Conservation (phyloP, 2,113 vertebrate genomes). For the Mirounga angustirostris region DNA sequence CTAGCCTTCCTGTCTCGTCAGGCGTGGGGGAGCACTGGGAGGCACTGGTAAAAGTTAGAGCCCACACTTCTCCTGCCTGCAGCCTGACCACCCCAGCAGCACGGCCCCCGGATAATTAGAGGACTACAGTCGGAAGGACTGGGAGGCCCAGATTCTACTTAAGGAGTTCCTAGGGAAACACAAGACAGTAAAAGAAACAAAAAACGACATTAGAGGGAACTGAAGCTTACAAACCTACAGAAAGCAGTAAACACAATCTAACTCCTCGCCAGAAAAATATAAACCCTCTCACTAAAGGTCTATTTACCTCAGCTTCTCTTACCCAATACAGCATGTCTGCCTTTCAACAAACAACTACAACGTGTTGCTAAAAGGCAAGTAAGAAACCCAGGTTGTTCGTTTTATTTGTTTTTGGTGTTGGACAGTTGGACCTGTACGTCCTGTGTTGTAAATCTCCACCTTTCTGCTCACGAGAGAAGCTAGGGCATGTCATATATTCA, state of each 20-base stretch:
- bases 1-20: neutral
- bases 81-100: neutral
- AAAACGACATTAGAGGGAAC: neutral
- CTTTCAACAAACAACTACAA: neutral
- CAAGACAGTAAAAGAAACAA: neutral
- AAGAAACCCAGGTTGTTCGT: neutral
- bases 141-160: neutral
- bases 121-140: neutral
- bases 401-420: neutral
- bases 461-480: neutral
- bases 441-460: neutral
- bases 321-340: neutral
- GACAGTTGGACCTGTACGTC: neutral
- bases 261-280: neutral
- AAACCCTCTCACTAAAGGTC: neutral
- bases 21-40: neutral
- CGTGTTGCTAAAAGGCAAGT: neutral
- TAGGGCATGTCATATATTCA: neutral
- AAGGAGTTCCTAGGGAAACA: neutral
- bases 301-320: neutral
- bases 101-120: neutral
- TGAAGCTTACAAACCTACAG: neutral
- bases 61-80: neutral
- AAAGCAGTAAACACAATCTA: neutral
- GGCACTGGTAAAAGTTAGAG: neutral